A percentile compares a stretch with the other conserved stretches of the same genome.
These are phyloP conservation scores for Periophthalmodon schlosseri DNA, from an alignment of 2,113 vertebrate species.

Conservation along the genomic window DNA sequence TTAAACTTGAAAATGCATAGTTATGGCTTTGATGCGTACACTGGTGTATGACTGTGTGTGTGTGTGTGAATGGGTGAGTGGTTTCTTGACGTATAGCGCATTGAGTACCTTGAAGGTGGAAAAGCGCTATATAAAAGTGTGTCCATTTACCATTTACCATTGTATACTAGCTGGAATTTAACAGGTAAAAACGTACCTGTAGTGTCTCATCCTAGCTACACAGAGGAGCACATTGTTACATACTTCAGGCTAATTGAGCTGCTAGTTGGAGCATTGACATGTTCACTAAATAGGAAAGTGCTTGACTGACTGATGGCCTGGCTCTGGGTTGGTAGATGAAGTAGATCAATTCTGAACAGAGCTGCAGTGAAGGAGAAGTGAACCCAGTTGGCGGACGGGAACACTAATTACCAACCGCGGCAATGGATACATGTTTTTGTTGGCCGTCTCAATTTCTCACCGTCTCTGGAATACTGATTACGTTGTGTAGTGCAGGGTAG, in stretches of 20 bases:
- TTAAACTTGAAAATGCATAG: background rate
- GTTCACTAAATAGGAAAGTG: constrained; percentile 14
- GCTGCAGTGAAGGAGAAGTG: constrained; percentile 20
- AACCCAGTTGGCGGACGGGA: constrained; percentile 37
- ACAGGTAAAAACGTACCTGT: background rate
- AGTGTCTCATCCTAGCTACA: background rate
- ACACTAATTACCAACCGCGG: constrained; percentile 58
- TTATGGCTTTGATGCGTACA: background rate
- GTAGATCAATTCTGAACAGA: constrained; percentile 50
- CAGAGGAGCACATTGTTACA: constrained; percentile 9
- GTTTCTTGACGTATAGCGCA: too few relatives aligned
- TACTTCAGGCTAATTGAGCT: constrained; percentile 4
- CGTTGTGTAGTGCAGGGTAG: constrained; percentile 20
- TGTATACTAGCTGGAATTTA: background rate
- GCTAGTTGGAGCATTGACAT: constrained; percentile 11
- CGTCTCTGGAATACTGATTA: constrained; percentile 60
- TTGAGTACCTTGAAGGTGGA: too few relatives aligned
- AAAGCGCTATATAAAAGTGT: too few relatives aligned
- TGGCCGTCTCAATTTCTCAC: constrained; percentile 43
- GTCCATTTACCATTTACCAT: too few relatives aligned
- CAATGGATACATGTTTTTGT: constrained; percentile 45
- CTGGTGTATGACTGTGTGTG: too few relatives aligned
- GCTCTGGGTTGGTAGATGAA: constrained; percentile 19
- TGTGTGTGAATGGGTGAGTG: too few relatives aligned
- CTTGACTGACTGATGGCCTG: constrained; percentile 37